Base-by-base conservation (phyloP, 2,113 vertebrate genomes). In the Hemiprocne comata region DNA sequence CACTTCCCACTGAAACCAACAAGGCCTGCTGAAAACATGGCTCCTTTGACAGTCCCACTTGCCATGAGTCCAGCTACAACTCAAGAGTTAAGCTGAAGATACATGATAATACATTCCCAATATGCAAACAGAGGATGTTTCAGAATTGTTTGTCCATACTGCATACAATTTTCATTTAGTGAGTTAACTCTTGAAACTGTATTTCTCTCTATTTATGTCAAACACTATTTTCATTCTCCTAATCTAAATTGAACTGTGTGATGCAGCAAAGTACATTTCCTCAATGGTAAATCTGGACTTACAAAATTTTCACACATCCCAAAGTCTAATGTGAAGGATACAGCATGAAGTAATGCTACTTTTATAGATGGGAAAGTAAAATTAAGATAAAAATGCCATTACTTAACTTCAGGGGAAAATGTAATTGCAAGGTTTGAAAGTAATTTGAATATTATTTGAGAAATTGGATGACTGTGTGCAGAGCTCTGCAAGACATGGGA, bases 401-500 rank as follows among this genome's bases (percentile, higher is more conserved):
- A 89, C 54, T 79, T 88, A 66, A 88, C 77, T 91, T 93, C 66
- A 85, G 71, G 74, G 50, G 36, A 79, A 95, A 94, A 93, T 89
- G 71, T 89, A 93, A 94, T 91, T 95, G 61, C 80, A 82, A 87
- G 36, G 16, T 53, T 87, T 82, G 62, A 85, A 94, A 66, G 6
- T 94, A 85, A 95, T 93, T 94, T 94, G n/a, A 95, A 94, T 95
- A 94, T 77, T 97, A 81, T 87, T 96, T 85, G 54, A 91, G 60
- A 79, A 94, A 79, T 25, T 73, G n/a, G 66, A 73, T 72, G 50
- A 33, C 17, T 70, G 11, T 87, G 19, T 85, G 51, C 5, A 85
- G 78, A 85, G 42, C 33, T 82, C 71, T 73, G n/a, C 54, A 85
- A 38, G 34, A 95, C 60, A 55, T 26, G 17, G 62, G 25, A 94